Conservation (phyloP, 2,888 invertebrate species). For the Drosophila monieri region DNA sequence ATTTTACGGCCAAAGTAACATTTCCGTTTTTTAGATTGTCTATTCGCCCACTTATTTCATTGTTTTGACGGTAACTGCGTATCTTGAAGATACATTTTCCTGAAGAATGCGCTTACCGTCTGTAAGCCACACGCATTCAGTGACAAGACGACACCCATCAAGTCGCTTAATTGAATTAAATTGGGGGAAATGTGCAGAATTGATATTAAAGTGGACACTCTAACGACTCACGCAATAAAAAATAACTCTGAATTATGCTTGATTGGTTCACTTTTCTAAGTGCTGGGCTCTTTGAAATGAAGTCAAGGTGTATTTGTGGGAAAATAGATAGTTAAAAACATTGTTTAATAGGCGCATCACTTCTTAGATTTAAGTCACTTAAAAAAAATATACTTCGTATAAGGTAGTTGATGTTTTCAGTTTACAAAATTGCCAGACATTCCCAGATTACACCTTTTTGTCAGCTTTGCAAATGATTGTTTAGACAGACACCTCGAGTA, state of each 20-base stretch:
- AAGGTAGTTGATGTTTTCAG: not conserved
- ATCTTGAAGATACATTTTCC: constrained; percentile 13
- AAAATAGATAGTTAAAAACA: not conserved
- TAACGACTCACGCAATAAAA: constrained; percentile 47
- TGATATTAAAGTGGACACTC: constrained; percentile 53
- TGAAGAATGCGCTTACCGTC: constrained; percentile 4
- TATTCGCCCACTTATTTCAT: constrained; percentile 14
- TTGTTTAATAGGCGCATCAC: not conserved
- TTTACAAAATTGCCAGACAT: not conserved
- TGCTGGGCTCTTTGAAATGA: constrained; percentile 25
- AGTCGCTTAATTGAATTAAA: constrained; percentile 73
- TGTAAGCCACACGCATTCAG: constrained; percentile 43
- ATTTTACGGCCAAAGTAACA: constrained; percentile 50
- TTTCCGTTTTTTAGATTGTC: constrained; percentile 47
- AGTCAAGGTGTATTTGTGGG: constrained; percentile 36
- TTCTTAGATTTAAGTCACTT: not conserved
- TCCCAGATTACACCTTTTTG: not conserved
- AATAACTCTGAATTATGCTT: constrained; percentile 55
- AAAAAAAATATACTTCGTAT: not conserved
- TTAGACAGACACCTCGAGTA: not conserved
- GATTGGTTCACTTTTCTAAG: constrained; percentile 48
- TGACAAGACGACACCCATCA: constrained; percentile 22
- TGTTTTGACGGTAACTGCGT: constrained; percentile 45
- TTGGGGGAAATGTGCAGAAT: constrained; percentile 66
- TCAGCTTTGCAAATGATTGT: not conserved